Base-by-base conservation (phyloP, 2,113 vertebrate species). In the Cervus canadensis region DNA sequence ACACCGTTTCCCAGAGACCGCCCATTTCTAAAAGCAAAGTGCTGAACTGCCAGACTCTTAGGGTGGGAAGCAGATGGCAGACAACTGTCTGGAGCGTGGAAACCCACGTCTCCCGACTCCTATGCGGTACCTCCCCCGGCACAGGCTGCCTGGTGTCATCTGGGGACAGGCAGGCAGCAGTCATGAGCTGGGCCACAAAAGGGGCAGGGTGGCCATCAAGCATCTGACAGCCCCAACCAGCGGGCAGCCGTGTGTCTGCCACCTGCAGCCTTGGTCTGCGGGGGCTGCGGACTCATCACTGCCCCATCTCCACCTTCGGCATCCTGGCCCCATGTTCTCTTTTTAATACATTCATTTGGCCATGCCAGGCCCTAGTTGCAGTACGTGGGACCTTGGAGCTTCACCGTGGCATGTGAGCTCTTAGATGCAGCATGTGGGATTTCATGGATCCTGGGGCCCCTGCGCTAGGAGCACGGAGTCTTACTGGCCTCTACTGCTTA, bases 211-310 rank as follows among this genome's bases (percentile, higher is more conserved):
- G 4, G 5, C n/a, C 30, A 78, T 5, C 54, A 6, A 91, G 26
- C 45, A 57, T 9, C 12, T 1, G 6, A 40, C 4, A 3, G 40
- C 19, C 11, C 76, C 43, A 12, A 7, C n/a, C 23, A 40, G 78
- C 45, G 28, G 19, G 30, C 45, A 0, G 7, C 14, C 10, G 26
- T 17, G 5, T 0, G 3, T 2, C 0, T 17, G 16, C 23, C 45
- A 60, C 64, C 36, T 40, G 64, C 64, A 60, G 56, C n/a, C 57
- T 7, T 13, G 21, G 7, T 30, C 59, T 8, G 9, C 0, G 0
- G 3, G 30, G n/a, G 59, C 52, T 45, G 30, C 15, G 21, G 33
- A 26, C 57, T 57, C 10, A 0, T 85, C 14, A 36, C 36, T 21
- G 50, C 50, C 2, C 5, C 8, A 13, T 59, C 50, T 26, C n/a